Evolutionary conservation across 2,888 invertebrate genomes (phyloP).

Genomic region (Sminthurides aquaticus): DNA sequence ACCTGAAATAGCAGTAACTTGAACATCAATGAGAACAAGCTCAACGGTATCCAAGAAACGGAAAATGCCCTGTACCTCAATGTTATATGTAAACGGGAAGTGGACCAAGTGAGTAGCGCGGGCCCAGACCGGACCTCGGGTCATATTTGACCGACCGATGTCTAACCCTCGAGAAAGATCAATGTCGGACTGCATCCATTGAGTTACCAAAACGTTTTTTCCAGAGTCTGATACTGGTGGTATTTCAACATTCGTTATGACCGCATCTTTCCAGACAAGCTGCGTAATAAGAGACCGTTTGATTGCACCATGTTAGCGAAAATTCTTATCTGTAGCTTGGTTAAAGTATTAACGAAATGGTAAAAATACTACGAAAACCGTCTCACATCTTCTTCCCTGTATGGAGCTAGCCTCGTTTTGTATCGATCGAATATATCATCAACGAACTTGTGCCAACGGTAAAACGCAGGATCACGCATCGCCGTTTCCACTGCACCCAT

Average conservation of each 20-base stretch:
- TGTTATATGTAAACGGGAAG: conserved; percentile 43
- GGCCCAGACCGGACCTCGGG: conserved; percentile 39
- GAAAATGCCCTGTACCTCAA: conserved; percentile 32
- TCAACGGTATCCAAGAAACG: neutral
- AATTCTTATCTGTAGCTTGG: too few relatives aligned
- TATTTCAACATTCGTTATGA: conserved; percentile 36
- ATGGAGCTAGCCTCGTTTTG: conserved; percentile 63
- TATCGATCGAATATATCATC: conserved; percentile 69
- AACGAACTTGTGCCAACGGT: conserved; percentile 73
- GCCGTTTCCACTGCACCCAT: conserved; percentile 79
- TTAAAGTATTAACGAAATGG: too few relatives aligned
- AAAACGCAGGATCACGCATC: conserved; percentile 80
- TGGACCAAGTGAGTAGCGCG: conserved; percentile 44
- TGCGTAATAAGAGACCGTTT: too few relatives aligned
- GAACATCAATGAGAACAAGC: too few relatives aligned
- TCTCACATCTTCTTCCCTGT: conserved; percentile 46
- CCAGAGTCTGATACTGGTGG: conserved; percentile 49
- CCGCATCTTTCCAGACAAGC: conserved; percentile 39
- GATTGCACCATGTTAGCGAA: too few relatives aligned
- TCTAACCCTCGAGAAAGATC: conserved; percentile 73
- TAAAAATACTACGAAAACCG: too few relatives aligned
- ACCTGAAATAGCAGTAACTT: neutral
- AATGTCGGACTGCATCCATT: conserved; percentile 72
- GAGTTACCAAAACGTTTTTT: conserved; percentile 53
- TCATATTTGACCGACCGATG: conserved; percentile 50